Percentiles rank a stretch among this genome's conserved stretches.
Conservation (phyloP, 1,140 invertebrate species). For the Cydia pomonella region DNA sequence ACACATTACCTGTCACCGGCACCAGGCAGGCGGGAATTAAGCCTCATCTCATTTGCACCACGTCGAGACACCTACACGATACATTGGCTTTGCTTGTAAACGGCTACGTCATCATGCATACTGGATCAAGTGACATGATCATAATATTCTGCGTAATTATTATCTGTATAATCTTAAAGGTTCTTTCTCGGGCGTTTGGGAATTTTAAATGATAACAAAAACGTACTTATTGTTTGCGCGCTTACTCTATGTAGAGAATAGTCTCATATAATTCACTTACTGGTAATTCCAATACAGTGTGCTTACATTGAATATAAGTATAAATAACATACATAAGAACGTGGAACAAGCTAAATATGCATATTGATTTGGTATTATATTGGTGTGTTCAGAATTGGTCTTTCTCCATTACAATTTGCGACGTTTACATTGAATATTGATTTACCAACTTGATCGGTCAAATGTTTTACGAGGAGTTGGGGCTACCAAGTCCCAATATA, state of each 20-base stretch:
- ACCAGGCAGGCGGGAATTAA: slow-evolving; percentile 12
- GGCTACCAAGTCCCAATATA: neutral
- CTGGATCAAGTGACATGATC: neutral
- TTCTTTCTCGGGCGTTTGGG: too few species aligned
- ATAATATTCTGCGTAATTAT: neutral
- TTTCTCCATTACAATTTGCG: neutral
- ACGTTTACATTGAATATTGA: neutral
- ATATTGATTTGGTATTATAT: neutral
- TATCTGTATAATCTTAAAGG: too few species aligned
- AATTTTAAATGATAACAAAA: too few species aligned
- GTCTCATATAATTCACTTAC: too few species aligned
- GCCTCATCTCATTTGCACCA: slow-evolving; percentile 12
- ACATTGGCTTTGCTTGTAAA: neutral
- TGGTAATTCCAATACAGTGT: too few species aligned
- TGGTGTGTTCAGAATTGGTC: neutral
- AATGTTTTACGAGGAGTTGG: neutral
- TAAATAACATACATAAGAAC: too few species aligned
- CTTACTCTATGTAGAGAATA: neutral
- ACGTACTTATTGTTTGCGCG: neutral
- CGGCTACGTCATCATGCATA: neutral
- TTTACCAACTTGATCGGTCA: slow-evolving; percentile 3
- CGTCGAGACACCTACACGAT: slow-evolving; percentile 10
- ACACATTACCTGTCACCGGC: slow-evolving; percentile 7
- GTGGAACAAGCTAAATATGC: neutral
- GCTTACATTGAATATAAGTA: too few species aligned